Evolutionary conservation across 2,888 invertebrate species (phyloP).

Genomic region (Mesorhabditis sp.): DNA sequence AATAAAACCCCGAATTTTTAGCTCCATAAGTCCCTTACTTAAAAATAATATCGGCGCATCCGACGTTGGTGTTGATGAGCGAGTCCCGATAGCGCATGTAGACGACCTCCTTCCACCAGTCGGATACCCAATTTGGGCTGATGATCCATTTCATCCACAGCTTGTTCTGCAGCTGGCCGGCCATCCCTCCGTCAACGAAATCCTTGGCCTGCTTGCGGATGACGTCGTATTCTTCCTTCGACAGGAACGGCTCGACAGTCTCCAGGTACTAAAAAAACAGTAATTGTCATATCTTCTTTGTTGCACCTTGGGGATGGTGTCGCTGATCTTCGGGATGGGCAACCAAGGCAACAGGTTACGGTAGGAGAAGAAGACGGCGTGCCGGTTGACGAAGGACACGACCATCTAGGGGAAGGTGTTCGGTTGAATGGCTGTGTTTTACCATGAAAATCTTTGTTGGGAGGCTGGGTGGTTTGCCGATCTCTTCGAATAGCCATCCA

Average conservation of each 20-base stretch:
- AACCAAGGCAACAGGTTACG: constrained; percentile 40
- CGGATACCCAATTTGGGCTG: constrained; percentile 45
- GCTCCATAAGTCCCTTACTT: background rate
- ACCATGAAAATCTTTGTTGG: constrained; percentile 44
- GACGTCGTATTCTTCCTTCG: constrained; percentile 32
- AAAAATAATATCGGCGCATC: constrained; percentile 36
- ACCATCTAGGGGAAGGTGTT: constrained; percentile 17
- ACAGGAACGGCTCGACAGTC: constrained; percentile 41
- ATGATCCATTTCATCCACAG: constrained; percentile 49
- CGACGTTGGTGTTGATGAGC: constrained; percentile 44
- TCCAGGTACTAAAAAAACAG: constrained; percentile 29
- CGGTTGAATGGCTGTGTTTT: background rate
- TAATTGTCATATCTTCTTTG: background rate
- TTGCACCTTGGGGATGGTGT: constrained; percentile 27
- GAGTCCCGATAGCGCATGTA: constrained; percentile 48
- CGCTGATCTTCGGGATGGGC: constrained; percentile 34
- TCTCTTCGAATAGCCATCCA: constrained; percentile 45
- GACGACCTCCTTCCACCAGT: constrained; percentile 52
- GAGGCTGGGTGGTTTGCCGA: constrained; percentile 39
- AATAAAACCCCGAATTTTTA: too few species aligned
- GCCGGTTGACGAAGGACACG: constrained; percentile 21
- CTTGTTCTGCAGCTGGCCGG: constrained; percentile 36
- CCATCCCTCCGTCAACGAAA: constrained; percentile 34
- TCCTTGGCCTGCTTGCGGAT: constrained; percentile 32
- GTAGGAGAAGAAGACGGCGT: constrained; percentile 38